Evolutionary conservation across 2,888 invertebrate genomes (phyloP).

Genomic region (Lagria hirta): DNA sequence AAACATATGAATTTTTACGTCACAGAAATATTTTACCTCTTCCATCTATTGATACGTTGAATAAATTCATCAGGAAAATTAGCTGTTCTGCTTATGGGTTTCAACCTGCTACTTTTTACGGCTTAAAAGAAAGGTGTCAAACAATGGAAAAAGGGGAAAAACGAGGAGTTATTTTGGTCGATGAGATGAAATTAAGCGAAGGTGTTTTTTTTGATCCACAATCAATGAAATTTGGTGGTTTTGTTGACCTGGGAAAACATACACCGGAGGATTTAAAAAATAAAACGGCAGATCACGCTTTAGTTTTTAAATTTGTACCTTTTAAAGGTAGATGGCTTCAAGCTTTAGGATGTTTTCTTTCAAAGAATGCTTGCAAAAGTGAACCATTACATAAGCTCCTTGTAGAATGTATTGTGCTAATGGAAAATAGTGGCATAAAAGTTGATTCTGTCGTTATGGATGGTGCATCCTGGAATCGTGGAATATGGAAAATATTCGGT

Average conservation of each 20-base stretch:
- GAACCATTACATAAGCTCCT: slow-evolving; percentile 6
- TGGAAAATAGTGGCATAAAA: slow-evolving; percentile 24
- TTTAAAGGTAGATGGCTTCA: slow-evolving; percentile 16
- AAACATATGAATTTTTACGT: not conserved
- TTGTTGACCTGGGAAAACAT: slow-evolving; percentile 20
- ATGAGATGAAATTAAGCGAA: slow-evolving; percentile 18
- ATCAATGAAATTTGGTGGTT: slow-evolving; percentile 18
- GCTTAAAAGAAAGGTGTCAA: not conserved
- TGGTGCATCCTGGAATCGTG: slow-evolving; percentile 29
- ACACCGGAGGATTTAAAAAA: slow-evolving; percentile 16
- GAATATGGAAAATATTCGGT: slow-evolving; percentile 29
- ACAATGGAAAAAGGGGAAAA: not conserved
- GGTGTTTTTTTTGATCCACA: slow-evolving; percentile 15
- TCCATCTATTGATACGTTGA: not conserved
- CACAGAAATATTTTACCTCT: not conserved
- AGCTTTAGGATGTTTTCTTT: slow-evolving; percentile 14
- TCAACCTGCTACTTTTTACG: not conserved
- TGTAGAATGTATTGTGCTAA: slow-evolving; percentile 21
- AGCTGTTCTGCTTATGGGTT: slow-evolving; percentile 3
- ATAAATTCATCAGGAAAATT: slow-evolving; percentile 2
- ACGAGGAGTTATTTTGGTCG: slow-evolving; percentile 13
- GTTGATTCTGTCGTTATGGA: slow-evolving; percentile 26
- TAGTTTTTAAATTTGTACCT: slow-evolving; percentile 25
- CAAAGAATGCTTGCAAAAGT: slow-evolving; percentile 15
- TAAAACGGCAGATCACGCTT: slow-evolving; percentile 19